Base-by-base conservation (phyloP, 1,140 invertebrate genomes). In the Diachasmimorpha longicaudata region DNA sequence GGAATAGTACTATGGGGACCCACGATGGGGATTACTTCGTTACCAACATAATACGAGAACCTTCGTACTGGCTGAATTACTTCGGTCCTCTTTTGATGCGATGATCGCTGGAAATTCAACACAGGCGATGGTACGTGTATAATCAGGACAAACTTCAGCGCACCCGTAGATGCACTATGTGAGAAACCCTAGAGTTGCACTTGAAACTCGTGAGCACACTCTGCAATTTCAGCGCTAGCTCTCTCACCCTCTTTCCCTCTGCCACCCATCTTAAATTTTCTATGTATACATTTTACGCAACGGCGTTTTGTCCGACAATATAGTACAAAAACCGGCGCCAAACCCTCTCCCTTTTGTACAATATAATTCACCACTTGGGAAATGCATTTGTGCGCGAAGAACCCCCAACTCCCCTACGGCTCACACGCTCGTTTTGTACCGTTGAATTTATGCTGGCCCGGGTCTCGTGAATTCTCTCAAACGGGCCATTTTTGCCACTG, bases 381-480 rank as follows among this genome's bases (percentile, higher is more conserved):
- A 63, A 63, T 63, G 23, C 58, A 63, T 63, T 63, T 13, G 48
- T 21, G 48, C 48, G 58, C 58, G 23, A 25, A 63, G 58, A 25
- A 63, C 23, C 58, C n/a, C 58, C 58, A n/a, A n/a, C 11, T 23
- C 58, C 58, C 58, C 10, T 23, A 23, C 11, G 14, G 23, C 58
- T 39, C 66, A 68, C 66, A 68, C 25, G 25, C 31, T 39, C 66
- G 66, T 68, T 68, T 68, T 39, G 13, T 39, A 68, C 31, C 66
- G 14, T 19, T 63, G 36, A 68, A 68, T 68, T 68, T 68, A 68
- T 68, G 66, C 66, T n/a, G 11, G n/a, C 16, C 21, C 14, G 66
- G 66, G 66, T 68, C 66, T 68, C 66, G 66, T 68, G 66, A 68
- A 68, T 68, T 68, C 31, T 68, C 31, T 39, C 66, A 68, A 68